A percentile compares a stretch with the other conserved stretches of the same genome.
These are phyloP conservation scores for Luperina nickerlii DNA, from an alignment of 2,888 invertebrate species.

Conservation along the genomic window DNA sequence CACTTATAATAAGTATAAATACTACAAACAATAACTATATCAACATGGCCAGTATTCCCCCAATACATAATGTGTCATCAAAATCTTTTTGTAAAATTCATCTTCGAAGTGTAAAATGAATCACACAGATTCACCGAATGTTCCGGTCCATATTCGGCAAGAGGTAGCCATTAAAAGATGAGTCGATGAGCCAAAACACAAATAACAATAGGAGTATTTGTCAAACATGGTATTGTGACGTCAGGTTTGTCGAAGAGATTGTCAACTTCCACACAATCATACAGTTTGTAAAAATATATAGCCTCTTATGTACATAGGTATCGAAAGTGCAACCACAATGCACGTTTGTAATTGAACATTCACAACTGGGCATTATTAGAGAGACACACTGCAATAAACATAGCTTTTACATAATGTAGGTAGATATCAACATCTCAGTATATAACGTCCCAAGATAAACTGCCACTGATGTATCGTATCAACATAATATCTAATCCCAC, in stretches of 20 bases:
- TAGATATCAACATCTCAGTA: not conserved
- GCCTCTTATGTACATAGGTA: not conserved
- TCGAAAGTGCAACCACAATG: not conserved
- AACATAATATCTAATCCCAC: slow-evolving; percentile 11
- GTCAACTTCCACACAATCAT: slow-evolving; percentile 13
- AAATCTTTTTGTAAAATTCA: not conserved
- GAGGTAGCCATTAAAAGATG: slow-evolving; percentile 14
- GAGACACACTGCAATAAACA: not conserved
- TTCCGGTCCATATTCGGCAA: slow-evolving; percentile 25
- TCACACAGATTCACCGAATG: slow-evolving; percentile 33
- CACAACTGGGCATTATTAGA: slow-evolving; percentile 2
- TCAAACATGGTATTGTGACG: slow-evolving; percentile 36
- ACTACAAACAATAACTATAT: no score
- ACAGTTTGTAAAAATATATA: not conserved
- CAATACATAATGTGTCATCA: no score
- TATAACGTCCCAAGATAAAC: not conserved
- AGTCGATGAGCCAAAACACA: slow-evolving; percentile 8
- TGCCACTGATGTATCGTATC: not conserved
- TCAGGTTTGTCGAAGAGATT: slow-evolving; percentile 21
- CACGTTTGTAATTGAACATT: not conserved
- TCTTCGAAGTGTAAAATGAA: slow-evolving; percentile 15
- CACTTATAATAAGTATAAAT: no score
- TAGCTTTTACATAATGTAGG: not conserved
- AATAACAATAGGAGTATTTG: slow-evolving; percentile 35
- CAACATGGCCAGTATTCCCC: no score